phyloP scores from a whole-genome alignment of 1,140 invertebrate species.

The Aplysia californica region DNA sequence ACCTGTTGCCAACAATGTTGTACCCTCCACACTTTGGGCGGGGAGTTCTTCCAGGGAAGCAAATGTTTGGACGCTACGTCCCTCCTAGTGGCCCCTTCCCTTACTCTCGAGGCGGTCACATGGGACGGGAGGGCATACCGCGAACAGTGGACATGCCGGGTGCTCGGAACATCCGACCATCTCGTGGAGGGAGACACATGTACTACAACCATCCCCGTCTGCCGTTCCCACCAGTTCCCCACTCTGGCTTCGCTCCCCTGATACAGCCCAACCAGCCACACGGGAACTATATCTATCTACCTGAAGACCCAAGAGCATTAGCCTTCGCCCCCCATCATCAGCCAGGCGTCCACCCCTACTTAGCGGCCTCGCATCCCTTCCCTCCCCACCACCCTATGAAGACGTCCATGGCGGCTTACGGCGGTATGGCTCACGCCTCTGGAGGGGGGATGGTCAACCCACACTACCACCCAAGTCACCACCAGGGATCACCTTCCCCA shows the following conservation, averaged over 20 bases:
- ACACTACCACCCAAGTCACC: slow-evolving; percentile 24
- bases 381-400: background rate
- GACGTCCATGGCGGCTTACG: slow-evolving; percentile 28
- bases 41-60: slow-evolving; percentile 6
- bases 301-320: slow-evolving; percentile 22
- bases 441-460: slow-evolving; percentile 17
- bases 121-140: slow-evolving; percentile 15
- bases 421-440: slow-evolving; percentile 14
- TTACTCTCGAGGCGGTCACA: slow-evolving; percentile 6
- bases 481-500: slow-evolving; percentile 22
- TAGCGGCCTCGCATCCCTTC: background rate
- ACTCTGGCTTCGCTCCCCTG: slow-evolving; percentile 28
- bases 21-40: slow-evolving; percentile 26
- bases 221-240: slow-evolving; percentile 25
- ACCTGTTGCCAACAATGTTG: slow-evolving; percentile 27
- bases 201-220: slow-evolving; percentile 26
- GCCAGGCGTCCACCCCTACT: slow-evolving; percentile 8
- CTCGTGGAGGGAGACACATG: slow-evolving; percentile 12
- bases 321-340: background rate
- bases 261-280: slow-evolving; percentile 26
- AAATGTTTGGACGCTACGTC: slow-evolving; percentile 3
- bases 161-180: slow-evolving; percentile 8
- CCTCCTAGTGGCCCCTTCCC: slow-evolving; percentile 14
- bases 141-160: slow-evolving; percentile 25
- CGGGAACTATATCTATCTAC: slow-evolving; percentile 31